These are phyloP conservation scores for Laticauda colubrina DNA, from an alignment of 2,113 vertebrate genomes.

Conservation along the genomic window DNA sequence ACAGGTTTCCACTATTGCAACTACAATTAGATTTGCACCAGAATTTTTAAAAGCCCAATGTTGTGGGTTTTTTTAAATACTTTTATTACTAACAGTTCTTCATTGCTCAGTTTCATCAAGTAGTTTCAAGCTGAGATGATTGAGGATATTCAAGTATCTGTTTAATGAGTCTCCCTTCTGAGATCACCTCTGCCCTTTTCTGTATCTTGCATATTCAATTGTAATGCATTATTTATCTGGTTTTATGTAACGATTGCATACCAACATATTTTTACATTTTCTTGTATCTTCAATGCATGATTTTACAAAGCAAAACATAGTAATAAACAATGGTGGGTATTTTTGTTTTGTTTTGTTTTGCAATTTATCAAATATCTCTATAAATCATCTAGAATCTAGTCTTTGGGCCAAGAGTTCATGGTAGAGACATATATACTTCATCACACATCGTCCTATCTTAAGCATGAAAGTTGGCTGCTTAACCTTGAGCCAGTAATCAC, in stretches of 20 bases:
- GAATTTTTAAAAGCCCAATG: neutral
- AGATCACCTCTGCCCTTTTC: neutral
- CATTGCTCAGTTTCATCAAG: neutral
- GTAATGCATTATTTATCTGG: neutral
- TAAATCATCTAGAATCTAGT: neutral
- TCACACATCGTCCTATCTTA: neutral
- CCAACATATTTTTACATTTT: neutral
- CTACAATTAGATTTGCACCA: neutral
- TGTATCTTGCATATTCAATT: neutral
- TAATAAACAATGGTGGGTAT: neutral
- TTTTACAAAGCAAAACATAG: neutral
- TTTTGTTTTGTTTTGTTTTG: neutral
- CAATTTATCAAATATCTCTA: neutral
- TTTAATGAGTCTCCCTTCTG: neutral
- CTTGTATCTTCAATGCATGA: neutral
- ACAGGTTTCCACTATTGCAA: neutral
- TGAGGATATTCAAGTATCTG: neutral
- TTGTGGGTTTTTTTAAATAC: neutral
- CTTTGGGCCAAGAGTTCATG: neutral
- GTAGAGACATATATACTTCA: neutral
- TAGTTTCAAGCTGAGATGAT: neutral
- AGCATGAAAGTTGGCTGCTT: too few relatives aligned
- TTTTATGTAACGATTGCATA: neutral
- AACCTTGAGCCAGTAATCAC: neutral
- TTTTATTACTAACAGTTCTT: neutral